phyloP scores from a whole-genome alignment of 2,797 vertebrate genomes.

The Mycteria americana region DNA sequence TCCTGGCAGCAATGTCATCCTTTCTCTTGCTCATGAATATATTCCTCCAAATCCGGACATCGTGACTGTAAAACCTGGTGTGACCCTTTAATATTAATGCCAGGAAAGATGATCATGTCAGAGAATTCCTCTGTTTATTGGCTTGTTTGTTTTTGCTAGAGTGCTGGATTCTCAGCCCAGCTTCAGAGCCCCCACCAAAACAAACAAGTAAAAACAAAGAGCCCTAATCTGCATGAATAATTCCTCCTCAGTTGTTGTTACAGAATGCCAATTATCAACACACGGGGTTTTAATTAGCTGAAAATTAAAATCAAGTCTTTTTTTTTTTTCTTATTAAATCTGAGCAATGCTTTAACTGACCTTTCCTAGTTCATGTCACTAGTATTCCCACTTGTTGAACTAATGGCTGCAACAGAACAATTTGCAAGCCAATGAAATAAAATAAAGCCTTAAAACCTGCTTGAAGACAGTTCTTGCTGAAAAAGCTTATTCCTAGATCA shows the following conservation, averaged over 20 bases:
- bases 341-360: background rate
- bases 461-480: background rate
- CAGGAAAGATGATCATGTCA: background rate
- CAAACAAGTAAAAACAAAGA: background rate
- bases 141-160: background rate
- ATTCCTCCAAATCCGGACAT: background rate
- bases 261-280: background rate
- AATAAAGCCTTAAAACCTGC: background rate
- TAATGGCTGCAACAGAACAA: background rate
- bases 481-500: background rate
- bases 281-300: fast-evolving
- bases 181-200: background rate
- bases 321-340: background rate
- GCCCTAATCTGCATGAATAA: fast-evolving
- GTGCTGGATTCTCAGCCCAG: background rate
- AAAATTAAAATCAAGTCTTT: background rate
- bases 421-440: background rate
- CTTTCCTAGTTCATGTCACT: too few relatives aligned
- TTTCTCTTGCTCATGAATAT: background rate
- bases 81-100: background rate
- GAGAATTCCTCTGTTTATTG: background rate
- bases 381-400: background rate
- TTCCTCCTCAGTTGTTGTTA: background rate
- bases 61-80: background rate
- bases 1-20: background rate